A percentile compares a stretch with the other conserved stretches of the same genome.
Conservation (phyloP, 2,113 vertebrate species). For the chimpanzee (Pan troglodytes) region DNA sequence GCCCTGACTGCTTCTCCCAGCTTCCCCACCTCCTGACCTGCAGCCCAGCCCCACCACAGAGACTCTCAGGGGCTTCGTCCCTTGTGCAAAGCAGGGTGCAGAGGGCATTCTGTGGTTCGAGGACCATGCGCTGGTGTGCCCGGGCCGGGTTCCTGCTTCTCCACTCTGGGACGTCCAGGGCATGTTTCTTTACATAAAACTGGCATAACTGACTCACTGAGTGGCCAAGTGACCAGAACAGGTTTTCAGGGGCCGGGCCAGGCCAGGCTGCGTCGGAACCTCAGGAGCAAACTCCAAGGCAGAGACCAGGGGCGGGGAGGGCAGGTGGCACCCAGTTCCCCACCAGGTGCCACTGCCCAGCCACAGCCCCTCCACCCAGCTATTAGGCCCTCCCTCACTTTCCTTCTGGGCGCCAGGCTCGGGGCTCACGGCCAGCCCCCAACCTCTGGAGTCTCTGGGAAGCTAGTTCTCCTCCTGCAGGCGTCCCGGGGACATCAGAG, state of each 20-base stretch:
- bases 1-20: not conserved
- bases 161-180: too few relatives aligned
- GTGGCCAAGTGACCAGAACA: not conserved
- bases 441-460: not conserved
- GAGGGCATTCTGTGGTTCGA: not conserved
- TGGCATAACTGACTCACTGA: not conserved
- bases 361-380: not conserved
- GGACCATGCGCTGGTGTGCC: not conserved
- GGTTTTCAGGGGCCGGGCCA: not conserved
- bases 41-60: not conserved
- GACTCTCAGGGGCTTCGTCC: not conserved
- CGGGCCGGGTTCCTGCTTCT: fast-evolving
- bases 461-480: not conserved
- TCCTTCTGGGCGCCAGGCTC: not conserved
- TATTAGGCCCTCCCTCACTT: not conserved
- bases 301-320: not conserved
- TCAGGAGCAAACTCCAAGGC: not conserved
- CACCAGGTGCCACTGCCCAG: not conserved
- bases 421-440: not conserved
- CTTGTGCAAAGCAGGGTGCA: not conserved
- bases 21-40: not conserved
- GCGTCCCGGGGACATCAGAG: not conserved
- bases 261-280: not conserved
- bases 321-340: not conserved
- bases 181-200: not conserved